Base-by-base conservation (phyloP, 2,113 vertebrate species). In the Bambusicola thoracicus region DNA sequence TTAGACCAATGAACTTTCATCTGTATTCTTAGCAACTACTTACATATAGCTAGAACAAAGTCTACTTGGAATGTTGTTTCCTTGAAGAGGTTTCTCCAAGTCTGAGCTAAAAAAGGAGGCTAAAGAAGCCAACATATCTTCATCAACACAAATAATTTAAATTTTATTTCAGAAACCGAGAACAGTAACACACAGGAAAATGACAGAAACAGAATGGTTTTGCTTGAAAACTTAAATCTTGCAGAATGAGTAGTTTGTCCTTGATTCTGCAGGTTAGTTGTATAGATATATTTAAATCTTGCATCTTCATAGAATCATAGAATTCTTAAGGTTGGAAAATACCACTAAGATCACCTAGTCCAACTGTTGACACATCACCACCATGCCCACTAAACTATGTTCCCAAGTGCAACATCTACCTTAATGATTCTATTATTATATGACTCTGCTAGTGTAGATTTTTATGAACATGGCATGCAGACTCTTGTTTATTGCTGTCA, bases 31-130 rank as follows among this genome's bases (percentile, higher is more conserved):
- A 94, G 40, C 29, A 93, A 76, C 87, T 84, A 84, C 41, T 63
- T 36, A 85, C 44, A 34, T 81, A 81, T 85, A 85, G 84, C 86
- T 82, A 90, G 68, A 90, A 85, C 29, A 96, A 92, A 95, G 59
- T 62, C 74, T 48, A 92, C 61, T 32, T 77, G 56, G 59, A 91
- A 94, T 89, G 21, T 55, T 93, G n/a, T 91, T 90, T 94, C 48
- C 81, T 55, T 5, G 41, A 85, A 20, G 29, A 90, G 2, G 2
- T 82, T 94, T 92, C 72, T 87, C 34, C 16, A 80, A 44, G 51
- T 94, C 68, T 74, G 36, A 94, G 25, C 62, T 73, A 46, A 75
- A 16, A 70, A 93, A 75, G 38, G 8, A 90, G 51, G 6, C 30
- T 88, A 18, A 72, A 55, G 53, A 55, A 32, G 51, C 4, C 49